These are phyloP conservation scores for Hemicordylus capensis DNA, from an alignment of 2,113 vertebrate genomes.

Conservation along the genomic window DNA sequence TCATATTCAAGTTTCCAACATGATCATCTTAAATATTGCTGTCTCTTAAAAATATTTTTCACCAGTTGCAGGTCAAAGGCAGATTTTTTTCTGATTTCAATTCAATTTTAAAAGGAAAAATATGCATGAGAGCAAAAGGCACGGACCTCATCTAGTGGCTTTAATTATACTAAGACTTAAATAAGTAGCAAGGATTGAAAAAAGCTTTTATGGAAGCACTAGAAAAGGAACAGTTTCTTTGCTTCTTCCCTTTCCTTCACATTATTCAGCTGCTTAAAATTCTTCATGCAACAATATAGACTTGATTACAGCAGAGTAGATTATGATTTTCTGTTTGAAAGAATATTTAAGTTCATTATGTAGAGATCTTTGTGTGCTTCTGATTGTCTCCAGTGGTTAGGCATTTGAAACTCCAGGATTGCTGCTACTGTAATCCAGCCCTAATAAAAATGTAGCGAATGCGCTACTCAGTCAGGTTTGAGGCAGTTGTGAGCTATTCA, in stretches of 20 bases:
- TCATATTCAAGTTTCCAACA: neutral
- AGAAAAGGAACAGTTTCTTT: slow-evolving; percentile 54
- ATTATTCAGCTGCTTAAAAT: slow-evolving; percentile 68
- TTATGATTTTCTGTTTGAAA: slow-evolving; percentile 76
- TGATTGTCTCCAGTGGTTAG: slow-evolving; percentile 71
- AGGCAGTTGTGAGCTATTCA: slow-evolving; percentile 61
- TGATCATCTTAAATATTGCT: slow-evolving; percentile 24
- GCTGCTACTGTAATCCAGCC: slow-evolving; percentile 65
- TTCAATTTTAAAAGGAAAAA: slow-evolving; percentile 27
- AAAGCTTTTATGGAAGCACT: slow-evolving; percentile 53
- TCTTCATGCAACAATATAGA: slow-evolving; percentile 73
- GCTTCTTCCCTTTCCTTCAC: slow-evolving; percentile 48
- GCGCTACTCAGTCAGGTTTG: slow-evolving; percentile 55
- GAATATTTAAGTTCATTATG: slow-evolving; percentile 79
- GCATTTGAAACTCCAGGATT: slow-evolving; percentile 68
- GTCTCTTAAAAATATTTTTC: slow-evolving; percentile 23
- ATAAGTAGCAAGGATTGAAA: slow-evolving; percentile 55
- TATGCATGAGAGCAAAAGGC: slow-evolving; percentile 34
- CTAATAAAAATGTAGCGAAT: slow-evolving; percentile 70
- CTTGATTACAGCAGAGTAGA: slow-evolving; percentile 72
- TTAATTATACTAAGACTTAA: slow-evolving; percentile 60
- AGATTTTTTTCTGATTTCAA: slow-evolving; percentile 27
- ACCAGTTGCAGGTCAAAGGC: neutral
- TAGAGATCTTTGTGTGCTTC: slow-evolving; percentile 69
- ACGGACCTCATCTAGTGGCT: slow-evolving; percentile 45